These are phyloP conservation scores for Mesembrinibis cayennensis DNA, from an alignment of 2,113 vertebrate species.

Conservation along the genomic window DNA sequence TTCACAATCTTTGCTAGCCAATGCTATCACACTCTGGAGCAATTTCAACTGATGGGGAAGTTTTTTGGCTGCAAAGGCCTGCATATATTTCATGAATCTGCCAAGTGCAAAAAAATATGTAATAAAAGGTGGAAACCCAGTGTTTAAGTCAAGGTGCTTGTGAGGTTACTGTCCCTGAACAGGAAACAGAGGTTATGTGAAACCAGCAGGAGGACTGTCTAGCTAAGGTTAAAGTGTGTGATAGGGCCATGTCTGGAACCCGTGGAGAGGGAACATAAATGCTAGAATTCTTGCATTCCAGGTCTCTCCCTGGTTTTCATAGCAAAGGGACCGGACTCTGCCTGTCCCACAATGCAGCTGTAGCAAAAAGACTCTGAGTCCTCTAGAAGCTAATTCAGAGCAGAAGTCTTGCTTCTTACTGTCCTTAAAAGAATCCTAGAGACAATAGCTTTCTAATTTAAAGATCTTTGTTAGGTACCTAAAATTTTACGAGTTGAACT, in stretches of 20 bases:
- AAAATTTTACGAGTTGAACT: not conserved
- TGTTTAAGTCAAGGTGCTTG: not conserved
- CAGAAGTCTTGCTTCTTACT: not conserved
- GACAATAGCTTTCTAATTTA: not conserved
- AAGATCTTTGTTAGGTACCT: not conserved
- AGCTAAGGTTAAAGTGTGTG: not conserved
- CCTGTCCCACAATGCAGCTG: not conserved
- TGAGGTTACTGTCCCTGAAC: not conserved
- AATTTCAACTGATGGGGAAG: not conserved
- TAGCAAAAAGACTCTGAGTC: not conserved
- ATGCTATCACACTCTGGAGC: not conserved
- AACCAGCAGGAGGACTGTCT: rapidly evolving
- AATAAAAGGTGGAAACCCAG: not conserved
- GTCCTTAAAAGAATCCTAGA: not conserved
- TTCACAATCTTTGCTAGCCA: not conserved
- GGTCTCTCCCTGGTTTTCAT: not conserved
- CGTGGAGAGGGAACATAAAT: not conserved
- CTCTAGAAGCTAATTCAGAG: not conserved
- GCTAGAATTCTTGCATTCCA: not conserved
- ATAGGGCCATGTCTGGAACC: not conserved
- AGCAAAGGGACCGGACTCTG: rapidly evolving
- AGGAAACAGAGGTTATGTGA: not conserved
- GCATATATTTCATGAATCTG: not conserved
- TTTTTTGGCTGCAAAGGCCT: not conserved
- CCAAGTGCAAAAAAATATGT: not conserved